A percentile compares a stretch with the other conserved stretches of the same genome.
Conservation (phyloP, 2,888 invertebrate genomes). For the Cerceris ruficornis region DNA sequence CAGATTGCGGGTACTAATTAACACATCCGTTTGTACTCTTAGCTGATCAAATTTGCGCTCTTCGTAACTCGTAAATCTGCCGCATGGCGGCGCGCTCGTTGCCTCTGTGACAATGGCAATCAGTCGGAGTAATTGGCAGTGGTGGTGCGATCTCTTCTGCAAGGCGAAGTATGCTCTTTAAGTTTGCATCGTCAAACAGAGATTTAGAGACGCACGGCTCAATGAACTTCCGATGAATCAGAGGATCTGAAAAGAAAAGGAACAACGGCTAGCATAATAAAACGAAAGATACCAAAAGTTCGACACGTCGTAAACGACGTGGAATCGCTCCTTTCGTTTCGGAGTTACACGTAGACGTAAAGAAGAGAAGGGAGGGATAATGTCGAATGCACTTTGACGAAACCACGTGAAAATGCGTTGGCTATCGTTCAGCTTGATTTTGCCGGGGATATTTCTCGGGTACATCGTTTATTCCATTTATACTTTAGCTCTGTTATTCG, state of each 20-base stretch:
- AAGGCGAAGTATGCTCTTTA: too few species aligned
- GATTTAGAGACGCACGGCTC: background rate
- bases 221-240: background rate
- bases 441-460: slow-evolving; percentile 86
- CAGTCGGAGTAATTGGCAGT: too few species aligned
- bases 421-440: slow-evolving; percentile 85
- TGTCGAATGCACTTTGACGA: background rate
- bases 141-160: background rate
- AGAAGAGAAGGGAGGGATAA: background rate
- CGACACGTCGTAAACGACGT: background rate
- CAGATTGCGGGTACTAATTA: too few species aligned
- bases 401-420: slow-evolving; percentile 68
- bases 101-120: background rate
- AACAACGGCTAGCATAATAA: background rate
- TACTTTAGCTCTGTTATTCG: slow-evolving; percentile 88
- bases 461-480: slow-evolving; percentile 90
- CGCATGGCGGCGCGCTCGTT: slow-evolving; percentile 1
- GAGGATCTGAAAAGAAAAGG: background rate
- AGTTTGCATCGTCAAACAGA: too few species aligned
- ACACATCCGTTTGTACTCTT: too few species aligned
- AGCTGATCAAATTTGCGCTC: slow-evolving; percentile 8
- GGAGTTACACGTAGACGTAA: background rate
- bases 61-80: background rate
- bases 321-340: background rate
- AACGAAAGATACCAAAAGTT: background rate